Base-by-base conservation (phyloP, 2,888 invertebrate species). In the Chaetogeoica ovagalla region DNA sequence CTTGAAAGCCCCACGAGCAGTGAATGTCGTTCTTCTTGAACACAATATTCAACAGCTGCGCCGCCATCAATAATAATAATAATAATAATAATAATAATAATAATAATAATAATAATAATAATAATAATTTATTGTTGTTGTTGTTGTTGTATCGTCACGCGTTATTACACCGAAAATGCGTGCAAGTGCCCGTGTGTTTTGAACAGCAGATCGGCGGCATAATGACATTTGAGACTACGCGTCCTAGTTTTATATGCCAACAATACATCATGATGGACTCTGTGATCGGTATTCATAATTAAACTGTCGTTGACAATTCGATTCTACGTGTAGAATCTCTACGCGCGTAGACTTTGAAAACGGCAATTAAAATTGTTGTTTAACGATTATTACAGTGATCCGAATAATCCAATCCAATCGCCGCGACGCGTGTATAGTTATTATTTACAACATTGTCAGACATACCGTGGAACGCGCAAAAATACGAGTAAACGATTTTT, bases 1-100 rank as follows among this genome's bases (percentile, higher is more conserved):
- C 82, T 62, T 82, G 82, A 82, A 84, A 84, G 57, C 84, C 84
- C 84, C 84, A 85, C 30, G 82, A 83, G 37, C 83, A 82, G 43
- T 82, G 82, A 55, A 83, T 82, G 79, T 84, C 83, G 62, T 83
- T 83, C 69, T 84, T 84, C 81, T 84, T 84, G 82, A 85, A 82
- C 63, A 84, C 82, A 21, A 85, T 84, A 72, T 83, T 84, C 82
- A 84, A 81, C 81, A 83, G 82, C 76, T 83, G 83, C 30, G 83
- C 79, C 30, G 83, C 79, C 82, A 83, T 83, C 71, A 43, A 77
- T 69, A 69, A 60, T 65, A 11, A 55, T 15, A n/a, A n/a, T n/a
- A n/a, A n/a, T n/a, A n/a, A n/a, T n/a, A n/a, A n/a, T n/a, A n/a
- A n/a, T n/a, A n/a, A n/a, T n/a, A n/a, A n/a, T n/a, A n/a, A n/a